Evolutionary conservation across 2,113 vertebrate species (phyloP), one percentile per base, ranked within the genome.

Genomic region (Leuciscus idus): DNA sequence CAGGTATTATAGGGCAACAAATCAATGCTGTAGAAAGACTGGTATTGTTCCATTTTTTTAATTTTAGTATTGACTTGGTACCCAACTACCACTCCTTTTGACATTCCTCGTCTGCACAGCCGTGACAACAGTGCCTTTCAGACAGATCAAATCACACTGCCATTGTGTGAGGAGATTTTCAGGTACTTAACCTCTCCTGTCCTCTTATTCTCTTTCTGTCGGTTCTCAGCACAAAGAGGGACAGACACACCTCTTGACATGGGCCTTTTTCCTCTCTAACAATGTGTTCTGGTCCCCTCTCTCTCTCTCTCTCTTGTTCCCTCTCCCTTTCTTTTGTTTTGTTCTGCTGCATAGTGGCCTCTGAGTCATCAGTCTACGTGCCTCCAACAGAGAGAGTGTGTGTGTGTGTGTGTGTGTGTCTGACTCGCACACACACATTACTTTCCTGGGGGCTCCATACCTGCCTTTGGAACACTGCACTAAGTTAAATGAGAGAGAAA

Each of bases 231-330:
- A 79, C 73, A 85, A 62, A 73, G 70, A 3, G 13, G 48, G 70
- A 12, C 23, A 66, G 80, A n/a, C 83, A 23, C 78, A 61, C 72
- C 39, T 72, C 55, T 87, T 21, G 39, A 81, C 64, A 64, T 28
- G 3, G 62, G 62, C 83, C 83, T 73, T 87, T 89, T 83, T 77
- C 39, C 15, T 86, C 30, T 81, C 48, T 87, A 81, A 81, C 62
- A 85, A 84, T 64, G 78, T 85, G 15, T 59, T 36, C 64, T 81
- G 21, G 50, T 68, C n/a, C 66, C 85, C 55, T 39, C 57, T 76
- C 68, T 76, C 55, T 78, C 84, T 61, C 39, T 50, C 21, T 21
- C 43, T 72, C 36, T 72, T 43, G 70, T 36, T 68, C 70, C 50
- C 57, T 82, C 70, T 73, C 39, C 9, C 21, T 81, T 59, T 75